A percentile compares a stretch with the other conserved stretches of the same genome.
Conservation (phyloP, 2,113 vertebrate species). For the Dasypus novemcinctus region DNA sequence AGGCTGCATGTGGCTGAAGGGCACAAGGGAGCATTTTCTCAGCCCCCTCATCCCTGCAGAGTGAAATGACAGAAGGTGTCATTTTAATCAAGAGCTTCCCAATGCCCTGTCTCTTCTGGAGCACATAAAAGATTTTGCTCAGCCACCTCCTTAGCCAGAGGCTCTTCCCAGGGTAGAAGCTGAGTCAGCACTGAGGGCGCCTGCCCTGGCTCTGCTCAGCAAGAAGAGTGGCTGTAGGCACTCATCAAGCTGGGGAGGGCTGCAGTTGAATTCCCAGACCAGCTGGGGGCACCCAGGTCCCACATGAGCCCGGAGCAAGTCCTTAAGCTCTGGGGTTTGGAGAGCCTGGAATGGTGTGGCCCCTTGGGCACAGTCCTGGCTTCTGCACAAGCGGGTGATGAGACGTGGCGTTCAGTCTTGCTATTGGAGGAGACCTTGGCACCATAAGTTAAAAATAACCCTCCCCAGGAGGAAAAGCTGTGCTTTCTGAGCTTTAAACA, state of each 20-base stretch:
- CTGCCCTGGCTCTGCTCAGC: not conserved
- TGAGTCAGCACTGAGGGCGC: fast-evolving
- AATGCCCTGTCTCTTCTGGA: not conserved
- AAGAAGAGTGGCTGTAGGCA: fast-evolving
- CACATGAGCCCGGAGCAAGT: too few relatives aligned
- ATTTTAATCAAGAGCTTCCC: not conserved
- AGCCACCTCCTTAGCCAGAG: not conserved
- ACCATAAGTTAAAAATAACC: too few relatives aligned
- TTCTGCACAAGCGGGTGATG: not conserved
- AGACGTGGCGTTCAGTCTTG: not conserved
- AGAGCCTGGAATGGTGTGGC: not conserved
- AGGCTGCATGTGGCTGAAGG: not conserved
- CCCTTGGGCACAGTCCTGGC: not conserved
- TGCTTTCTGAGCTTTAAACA: not conserved
- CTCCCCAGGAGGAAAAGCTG: not conserved
- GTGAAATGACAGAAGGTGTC: not conserved
- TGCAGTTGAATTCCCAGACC: not conserved
- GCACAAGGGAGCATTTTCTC: not conserved
- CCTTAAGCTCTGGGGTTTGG: not conserved
- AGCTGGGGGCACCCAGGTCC: not conserved
- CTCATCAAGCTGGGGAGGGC: fast-evolving
- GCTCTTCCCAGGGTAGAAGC: too few relatives aligned
- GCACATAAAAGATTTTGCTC: not conserved
- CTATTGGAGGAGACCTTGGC: not conserved
- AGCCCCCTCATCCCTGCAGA: not conserved